Percentiles rank a stretch among this genome's conserved stretches.
Evolutionary conservation across 2,113 vertebrate species (phyloP).

Genomic region (Platysternon megacephalum): DNA sequence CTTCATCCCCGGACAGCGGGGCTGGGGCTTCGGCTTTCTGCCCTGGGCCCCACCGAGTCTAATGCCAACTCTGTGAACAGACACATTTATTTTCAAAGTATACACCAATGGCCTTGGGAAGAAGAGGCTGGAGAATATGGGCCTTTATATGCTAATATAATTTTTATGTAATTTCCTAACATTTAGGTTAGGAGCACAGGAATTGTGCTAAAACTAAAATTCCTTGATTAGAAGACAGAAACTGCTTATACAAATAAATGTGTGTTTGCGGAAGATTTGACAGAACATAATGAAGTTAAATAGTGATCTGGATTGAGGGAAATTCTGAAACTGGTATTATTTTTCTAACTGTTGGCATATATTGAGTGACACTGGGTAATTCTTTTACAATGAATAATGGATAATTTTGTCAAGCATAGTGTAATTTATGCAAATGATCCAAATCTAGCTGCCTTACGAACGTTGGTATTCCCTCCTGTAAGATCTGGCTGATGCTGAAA

Average conservation of each 20-base stretch:
- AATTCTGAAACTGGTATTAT: constrained; percentile 71
- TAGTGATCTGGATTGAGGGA: constrained; percentile 61
- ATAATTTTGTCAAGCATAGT: constrained; percentile 71
- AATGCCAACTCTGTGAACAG: not conserved
- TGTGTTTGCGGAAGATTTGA: constrained; percentile 51
- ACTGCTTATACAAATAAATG: constrained; percentile 55
- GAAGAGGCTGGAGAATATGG: not conserved
- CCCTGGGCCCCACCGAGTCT: not conserved
- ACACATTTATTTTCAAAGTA: not conserved
- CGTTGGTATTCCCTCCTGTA: constrained; percentile 44
- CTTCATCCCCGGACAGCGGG: not conserved
- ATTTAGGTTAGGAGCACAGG: not conserved
- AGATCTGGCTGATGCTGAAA: constrained; percentile 22
- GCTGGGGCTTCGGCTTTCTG: not conserved
- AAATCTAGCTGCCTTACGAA: constrained; percentile 1
- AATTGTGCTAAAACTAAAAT: constrained; percentile 40
- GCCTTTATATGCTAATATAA: not conserved
- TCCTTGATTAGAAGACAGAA: constrained; percentile 56
- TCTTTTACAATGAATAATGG: constrained; percentile 72
- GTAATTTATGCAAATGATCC: constrained; percentile 66
- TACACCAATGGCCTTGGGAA: not conserved
- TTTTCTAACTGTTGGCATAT: constrained; percentile 72
- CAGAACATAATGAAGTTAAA: constrained; percentile 70
- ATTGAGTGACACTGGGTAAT: constrained; percentile 72
- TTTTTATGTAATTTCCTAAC: not conserved